Percentiles rank a stretch among this genome's conserved stretches.
Evolutionary conservation across 2,797 vertebrate species (phyloP).

Genomic region (Pipistrellus pygmaeus): DNA sequence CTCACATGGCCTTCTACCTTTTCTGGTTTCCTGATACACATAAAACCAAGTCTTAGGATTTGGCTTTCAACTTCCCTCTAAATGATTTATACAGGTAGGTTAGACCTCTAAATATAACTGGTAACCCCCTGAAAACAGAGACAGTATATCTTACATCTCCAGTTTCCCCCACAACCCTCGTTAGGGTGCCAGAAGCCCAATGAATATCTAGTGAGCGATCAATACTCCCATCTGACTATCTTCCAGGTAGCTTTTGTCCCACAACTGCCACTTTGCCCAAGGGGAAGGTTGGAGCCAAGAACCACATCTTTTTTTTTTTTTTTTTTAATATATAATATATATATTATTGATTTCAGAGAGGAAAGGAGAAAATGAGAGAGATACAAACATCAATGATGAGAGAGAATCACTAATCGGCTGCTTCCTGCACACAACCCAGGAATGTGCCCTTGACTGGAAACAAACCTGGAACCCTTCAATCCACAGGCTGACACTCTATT

Average conservation of each 20-base stretch:
- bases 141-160: not conserved
- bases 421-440: too few species aligned
- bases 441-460: too few species aligned
- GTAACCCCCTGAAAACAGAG: not conserved
- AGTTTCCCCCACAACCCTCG: not conserved
- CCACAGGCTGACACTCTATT: too few species aligned
- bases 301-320: not conserved
- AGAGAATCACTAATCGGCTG: too few species aligned
- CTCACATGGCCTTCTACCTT: not conserved
- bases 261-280: not conserved
- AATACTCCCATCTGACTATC: not conserved
- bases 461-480: too few species aligned
- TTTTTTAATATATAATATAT: too few species aligned
- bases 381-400: too few species aligned
- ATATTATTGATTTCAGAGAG: too few species aligned
- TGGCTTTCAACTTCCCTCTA: not conserved
- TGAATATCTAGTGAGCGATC: not conserved
- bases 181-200: not conserved
- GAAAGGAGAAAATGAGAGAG: too few species aligned
- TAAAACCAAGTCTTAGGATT: not conserved
- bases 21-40: not conserved
- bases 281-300: not conserved
- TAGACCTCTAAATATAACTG: not conserved
- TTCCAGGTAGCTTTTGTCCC: not conserved
- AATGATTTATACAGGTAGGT: not conserved